Evolutionary conservation across 2,888 invertebrate species (phyloP).

Genomic region (Lithosia quadra): DNA sequence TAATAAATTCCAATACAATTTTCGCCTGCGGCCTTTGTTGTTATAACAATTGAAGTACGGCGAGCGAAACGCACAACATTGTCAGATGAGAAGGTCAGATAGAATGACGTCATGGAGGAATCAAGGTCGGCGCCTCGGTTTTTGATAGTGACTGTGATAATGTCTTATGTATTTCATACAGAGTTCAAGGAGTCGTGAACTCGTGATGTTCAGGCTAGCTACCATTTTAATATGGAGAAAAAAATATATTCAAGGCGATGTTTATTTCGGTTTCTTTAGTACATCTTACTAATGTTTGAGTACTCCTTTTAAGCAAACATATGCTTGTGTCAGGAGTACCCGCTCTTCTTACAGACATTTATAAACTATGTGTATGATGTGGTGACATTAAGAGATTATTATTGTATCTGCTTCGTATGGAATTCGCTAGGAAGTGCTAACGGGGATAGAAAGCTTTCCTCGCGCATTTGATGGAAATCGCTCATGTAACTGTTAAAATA

Average conservation of each 20-base stretch:
- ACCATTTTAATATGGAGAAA: neutral
- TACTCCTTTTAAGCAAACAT: too few relatives aligned
- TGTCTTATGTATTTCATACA: neutral
- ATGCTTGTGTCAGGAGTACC: too few relatives aligned
- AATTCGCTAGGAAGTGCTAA: neutral
- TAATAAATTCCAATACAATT: slow-evolving; percentile 34
- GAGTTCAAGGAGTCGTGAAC: neutral
- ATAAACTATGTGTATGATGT: too few relatives aligned
- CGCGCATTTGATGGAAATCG: neutral
- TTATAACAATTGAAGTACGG: slow-evolving; percentile 37
- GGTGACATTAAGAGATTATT: too few relatives aligned
- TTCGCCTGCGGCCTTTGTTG: slow-evolving; percentile 30
- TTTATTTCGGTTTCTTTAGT: too few relatives aligned
- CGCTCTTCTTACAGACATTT: too few relatives aligned
- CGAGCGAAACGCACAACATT: slow-evolving; percentile 25
- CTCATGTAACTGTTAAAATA: neutral
- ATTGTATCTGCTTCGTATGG: neutral
- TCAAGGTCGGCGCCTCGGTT: slow-evolving; percentile 10
- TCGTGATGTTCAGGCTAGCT: neutral
- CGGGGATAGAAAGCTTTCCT: neutral
- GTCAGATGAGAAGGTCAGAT: slow-evolving; percentile 31
- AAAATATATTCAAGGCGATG: neutral
- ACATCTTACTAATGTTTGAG: too few relatives aligned
- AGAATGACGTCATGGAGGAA: slow-evolving; percentile 40
- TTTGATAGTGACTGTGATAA: slow-evolving; percentile 16